Percentiles rank a stretch among this genome's conserved stretches.
These are phyloP conservation scores for Tetramorium alpestre DNA, from an alignment of 1,140 invertebrate genomes.

Conservation along the genomic window DNA sequence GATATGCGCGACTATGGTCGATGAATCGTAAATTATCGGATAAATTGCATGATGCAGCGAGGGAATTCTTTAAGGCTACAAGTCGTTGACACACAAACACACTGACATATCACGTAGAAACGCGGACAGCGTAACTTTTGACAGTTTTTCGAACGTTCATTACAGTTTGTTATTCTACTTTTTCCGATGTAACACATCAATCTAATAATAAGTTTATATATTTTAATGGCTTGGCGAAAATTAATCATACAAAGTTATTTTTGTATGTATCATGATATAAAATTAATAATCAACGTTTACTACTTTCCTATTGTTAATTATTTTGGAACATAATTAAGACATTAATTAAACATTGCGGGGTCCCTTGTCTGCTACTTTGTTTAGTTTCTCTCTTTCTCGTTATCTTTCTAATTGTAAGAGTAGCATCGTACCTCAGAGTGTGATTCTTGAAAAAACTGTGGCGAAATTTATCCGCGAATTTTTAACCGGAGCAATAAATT, in stretches of 20 bases:
- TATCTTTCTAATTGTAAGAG: not conserved
- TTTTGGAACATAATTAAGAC: not conserved
- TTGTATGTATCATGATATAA: not conserved
- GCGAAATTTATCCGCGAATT: not conserved
- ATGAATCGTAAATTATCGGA: not conserved
- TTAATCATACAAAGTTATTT: not conserved
- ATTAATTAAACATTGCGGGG: not conserved
- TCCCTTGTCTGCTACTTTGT: not conserved
- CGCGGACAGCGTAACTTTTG: not conserved
- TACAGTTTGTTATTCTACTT: not conserved
- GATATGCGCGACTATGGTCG: not conserved
- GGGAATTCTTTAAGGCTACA: not conserved
- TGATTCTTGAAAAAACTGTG: slow-evolving; percentile 5
- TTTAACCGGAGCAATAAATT: not conserved
- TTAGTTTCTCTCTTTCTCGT: not conserved
- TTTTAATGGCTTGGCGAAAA: not conserved
- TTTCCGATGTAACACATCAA: not conserved
- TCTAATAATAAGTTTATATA: not conserved
- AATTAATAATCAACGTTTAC: not conserved
- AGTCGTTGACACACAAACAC: slow-evolving; percentile 46
- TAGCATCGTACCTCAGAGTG: not conserved
- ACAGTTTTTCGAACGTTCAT: not conserved
- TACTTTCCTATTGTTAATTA: not conserved
- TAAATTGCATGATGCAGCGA: slow-evolving; percentile 8
- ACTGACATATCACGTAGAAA: not conserved